Percentiles rank a stretch among this genome's conserved stretches.
These are phyloP conservation scores for Lacerta agilis DNA, from an alignment of 2,797 vertebrate species.

Conservation along the genomic window DNA sequence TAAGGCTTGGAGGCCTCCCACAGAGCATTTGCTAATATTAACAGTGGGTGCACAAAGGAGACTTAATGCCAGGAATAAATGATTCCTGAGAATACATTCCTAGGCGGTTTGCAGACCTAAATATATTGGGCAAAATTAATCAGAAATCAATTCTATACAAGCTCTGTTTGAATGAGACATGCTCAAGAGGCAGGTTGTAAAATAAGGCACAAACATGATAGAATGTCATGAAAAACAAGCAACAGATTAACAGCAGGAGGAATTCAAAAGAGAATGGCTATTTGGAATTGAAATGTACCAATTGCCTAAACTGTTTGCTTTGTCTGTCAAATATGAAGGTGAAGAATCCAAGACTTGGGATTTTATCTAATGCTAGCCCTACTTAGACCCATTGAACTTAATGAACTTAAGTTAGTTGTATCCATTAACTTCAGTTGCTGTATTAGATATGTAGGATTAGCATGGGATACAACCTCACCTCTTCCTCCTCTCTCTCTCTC, in stretches of 20 bases:
- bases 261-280: neutral
- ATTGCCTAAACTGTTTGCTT: neutral
- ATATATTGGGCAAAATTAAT: neutral
- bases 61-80: neutral
- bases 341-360: too few species aligned
- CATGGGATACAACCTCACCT: too few species aligned
- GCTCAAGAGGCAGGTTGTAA: neutral
- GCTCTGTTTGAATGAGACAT: neutral
- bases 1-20: neutral
- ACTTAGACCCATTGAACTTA: too few species aligned
- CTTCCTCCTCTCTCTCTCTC: too few species aligned
- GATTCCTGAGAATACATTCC: neutral
- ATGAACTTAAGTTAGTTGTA: too few species aligned
- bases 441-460: too few species aligned
- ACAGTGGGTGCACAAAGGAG: neutral
- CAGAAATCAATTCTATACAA: neutral
- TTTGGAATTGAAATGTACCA: neutral
- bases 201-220: neutral
- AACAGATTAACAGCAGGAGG: neutral
- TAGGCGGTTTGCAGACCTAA: neutral
- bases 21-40: slow-evolving; percentile 2
- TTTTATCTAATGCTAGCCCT: too few species aligned
- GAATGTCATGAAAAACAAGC: neutral
- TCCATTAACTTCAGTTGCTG: too few species aligned
- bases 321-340: neutral